Evolutionary conservation across 2,113 vertebrate genomes (phyloP), one percentile per base, ranked within the genome.

Genomic region (Rhombomys opimus): DNA sequence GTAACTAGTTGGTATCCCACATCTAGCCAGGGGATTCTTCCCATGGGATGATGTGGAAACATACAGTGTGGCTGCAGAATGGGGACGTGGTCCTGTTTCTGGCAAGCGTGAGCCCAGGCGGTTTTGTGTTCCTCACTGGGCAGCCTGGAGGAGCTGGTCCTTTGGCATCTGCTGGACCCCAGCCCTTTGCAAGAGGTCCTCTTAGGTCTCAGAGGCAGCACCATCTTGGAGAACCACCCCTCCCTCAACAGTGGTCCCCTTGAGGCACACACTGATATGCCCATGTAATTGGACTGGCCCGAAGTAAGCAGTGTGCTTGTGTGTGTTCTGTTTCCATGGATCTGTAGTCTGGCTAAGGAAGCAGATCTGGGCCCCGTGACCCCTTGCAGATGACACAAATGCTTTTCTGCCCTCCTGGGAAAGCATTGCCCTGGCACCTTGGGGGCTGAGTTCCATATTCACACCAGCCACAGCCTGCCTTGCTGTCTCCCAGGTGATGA

Each of bases 401-500:
- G 18, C 7, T 25, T 38, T 86, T 13, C 50, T 30, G 77, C 59
- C 41, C 85, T 93, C 57, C 11, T 46, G 68, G 70, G 91, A 63
- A 89, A 65, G 61, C n/a, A n/a, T 70, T 70, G 76, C n/a, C 9
- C 27, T 17, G 9, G 73, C 25, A 85, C 27, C 52, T 32, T 17
- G 14, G 1, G 0, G 67, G 41, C 7, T 75, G 61, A 84, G 63
- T 15, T 30, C 32, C 6, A 5, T 6, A 22, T 63, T 59, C 9
- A 11, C 7, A 63, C 63, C 70, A 41, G 52, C 57, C 46, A 76
- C 70, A 63, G 7, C 61, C 52, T 2, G 13, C 57, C 61, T 68
- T 94, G 77, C 86, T 98, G 35, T 98, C 91, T 92, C 86, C 73
- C 95, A 99, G 99, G 99, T 99, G 97, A 99, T 99, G 99, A 99